These are phyloP conservation scores for Trinorchestia longiramus DNA, from an alignment of 1,140 invertebrate species.

Conservation along the genomic window DNA sequence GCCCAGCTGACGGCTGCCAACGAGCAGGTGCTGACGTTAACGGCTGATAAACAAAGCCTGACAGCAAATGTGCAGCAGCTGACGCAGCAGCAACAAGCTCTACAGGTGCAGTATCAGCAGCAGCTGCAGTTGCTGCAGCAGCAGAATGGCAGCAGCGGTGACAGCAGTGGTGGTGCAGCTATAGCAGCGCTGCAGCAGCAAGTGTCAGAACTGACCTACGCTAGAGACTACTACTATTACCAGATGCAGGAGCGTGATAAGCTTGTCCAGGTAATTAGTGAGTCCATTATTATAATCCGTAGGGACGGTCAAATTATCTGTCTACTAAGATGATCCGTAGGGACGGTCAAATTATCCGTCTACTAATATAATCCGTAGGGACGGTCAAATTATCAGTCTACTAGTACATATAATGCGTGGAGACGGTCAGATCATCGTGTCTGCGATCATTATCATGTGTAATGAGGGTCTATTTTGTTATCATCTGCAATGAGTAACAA, in stretches of 20 bases:
- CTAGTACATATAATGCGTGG: too few species aligned
- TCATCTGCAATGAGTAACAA: too few species aligned
- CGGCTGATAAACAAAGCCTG: slow-evolving; percentile 38
- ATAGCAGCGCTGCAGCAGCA: slow-evolving; percentile 46
- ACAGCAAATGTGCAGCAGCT: slow-evolving; percentile 45
- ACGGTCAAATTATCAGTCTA: too few species aligned
- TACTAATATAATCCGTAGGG: too few species aligned
- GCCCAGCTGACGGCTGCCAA: background rate
- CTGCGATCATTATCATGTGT: too few species aligned
- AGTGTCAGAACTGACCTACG: slow-evolving; percentile 56
- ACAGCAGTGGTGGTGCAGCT: background rate
- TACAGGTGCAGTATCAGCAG: slow-evolving; percentile 39
- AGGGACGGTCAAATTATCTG: too few species aligned
- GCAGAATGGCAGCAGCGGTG: background rate
- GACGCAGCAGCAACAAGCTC: slow-evolving; percentile 34
- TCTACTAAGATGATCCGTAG: too few species aligned
- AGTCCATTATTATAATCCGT: too few species aligned
- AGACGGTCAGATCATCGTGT: too few species aligned
- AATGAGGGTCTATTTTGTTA: too few species aligned
- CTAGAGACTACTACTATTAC: slow-evolving; percentile 58
- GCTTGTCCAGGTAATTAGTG: slow-evolving; percentile 34
- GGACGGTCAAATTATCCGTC: too few species aligned
- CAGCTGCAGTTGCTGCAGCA: slow-evolving; percentile 26
- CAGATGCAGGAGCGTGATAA: slow-evolving; percentile 56
- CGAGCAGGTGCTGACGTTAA: background rate